Base-by-base conservation (phyloP, 2,797 vertebrate genomes). In the Ataeniobius toweri region DNA sequence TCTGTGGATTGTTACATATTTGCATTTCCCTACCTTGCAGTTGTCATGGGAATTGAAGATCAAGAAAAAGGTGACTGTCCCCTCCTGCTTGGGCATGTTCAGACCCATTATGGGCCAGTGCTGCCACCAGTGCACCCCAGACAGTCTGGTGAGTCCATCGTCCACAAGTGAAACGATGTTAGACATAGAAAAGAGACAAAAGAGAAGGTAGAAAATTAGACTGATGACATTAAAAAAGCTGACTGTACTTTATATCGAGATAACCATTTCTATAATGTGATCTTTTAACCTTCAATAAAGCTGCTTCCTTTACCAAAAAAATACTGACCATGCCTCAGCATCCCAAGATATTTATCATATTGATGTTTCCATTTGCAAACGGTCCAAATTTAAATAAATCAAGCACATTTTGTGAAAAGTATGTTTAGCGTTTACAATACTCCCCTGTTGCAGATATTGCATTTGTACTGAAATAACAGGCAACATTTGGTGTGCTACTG, bases 71-170 rank as follows among this genome's bases (percentile, higher is more conserved):
- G 78, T 97, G 88, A n/a, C 75, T 0, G 86, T 94, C 44, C 83
- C 89, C 83, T 95, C 96, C 0, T 96, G 95, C 79, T 91, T 97
- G 88, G 96, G 96, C 67, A 95, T 91, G 28, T 95, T 92, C 76
- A 95, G 96, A 12, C 97, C 97, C 0, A 67, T 83, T 39, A 91
- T 95, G 16, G 94, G 96, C 71, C 96, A 94, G 50, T 97, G 97
- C 89, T 99, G 98, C 90, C 96, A 97, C 86, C 96, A 93, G 81
- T 99, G 98, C 85, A 97, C 96, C 48, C 97, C 97, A 0, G 93
- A 95, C 84, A 98, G 98, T 90, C 94, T 98, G 96, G 98, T 99
- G 82, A 96, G 96, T 85, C 12, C 24, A 48, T 48, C 24, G n/a
- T 69, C 67, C 41, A n/a, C 39, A 69, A 69, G n/a, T 20, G 56